Conservation (phyloP, 2,113 vertebrate species). For the Syngnathus typhle region DNA sequence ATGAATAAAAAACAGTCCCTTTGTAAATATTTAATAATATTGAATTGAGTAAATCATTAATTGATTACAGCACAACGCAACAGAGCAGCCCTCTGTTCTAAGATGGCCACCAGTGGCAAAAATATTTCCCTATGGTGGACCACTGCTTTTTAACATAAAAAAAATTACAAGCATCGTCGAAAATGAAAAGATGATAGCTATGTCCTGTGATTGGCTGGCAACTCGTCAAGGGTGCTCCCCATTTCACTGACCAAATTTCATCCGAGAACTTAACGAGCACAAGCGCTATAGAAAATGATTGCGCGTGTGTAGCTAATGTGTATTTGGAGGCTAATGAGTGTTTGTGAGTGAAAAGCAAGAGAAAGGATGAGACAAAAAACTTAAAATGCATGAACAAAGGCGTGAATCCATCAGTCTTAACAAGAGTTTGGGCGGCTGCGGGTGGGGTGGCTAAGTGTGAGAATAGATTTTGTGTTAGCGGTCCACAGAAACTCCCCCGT, state of each 20-base stretch:
- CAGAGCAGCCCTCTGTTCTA: no score
- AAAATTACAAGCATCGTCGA: no score
- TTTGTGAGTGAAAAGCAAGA: not conserved
- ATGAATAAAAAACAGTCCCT: no score
- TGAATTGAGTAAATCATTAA: no score
- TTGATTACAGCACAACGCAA: no score
- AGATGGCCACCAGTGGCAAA: no score
- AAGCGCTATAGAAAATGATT: not conserved
- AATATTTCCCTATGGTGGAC: no score
- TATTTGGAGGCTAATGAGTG: not conserved
- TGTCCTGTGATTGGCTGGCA: not conserved
- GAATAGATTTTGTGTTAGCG: conserved; percentile 44
- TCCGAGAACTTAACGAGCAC: not conserved
- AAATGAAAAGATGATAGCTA: no score
- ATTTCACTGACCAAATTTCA: not conserved
- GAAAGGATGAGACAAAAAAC: not conserved
- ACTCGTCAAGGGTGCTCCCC: not conserved
- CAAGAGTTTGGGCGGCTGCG: conserved; percentile 30
- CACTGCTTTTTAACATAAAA: no score
- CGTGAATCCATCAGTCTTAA: conserved; percentile 52
- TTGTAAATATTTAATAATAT: no score
- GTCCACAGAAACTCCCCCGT: conserved; percentile 48
- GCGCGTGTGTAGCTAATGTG: not conserved
- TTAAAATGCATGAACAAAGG: conserved; percentile 19
- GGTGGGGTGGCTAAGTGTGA: conserved; percentile 15